Evolutionary conservation across 1,140 invertebrate genomes (phyloP).

Genomic region (Scaptomyza pallida): DNA sequence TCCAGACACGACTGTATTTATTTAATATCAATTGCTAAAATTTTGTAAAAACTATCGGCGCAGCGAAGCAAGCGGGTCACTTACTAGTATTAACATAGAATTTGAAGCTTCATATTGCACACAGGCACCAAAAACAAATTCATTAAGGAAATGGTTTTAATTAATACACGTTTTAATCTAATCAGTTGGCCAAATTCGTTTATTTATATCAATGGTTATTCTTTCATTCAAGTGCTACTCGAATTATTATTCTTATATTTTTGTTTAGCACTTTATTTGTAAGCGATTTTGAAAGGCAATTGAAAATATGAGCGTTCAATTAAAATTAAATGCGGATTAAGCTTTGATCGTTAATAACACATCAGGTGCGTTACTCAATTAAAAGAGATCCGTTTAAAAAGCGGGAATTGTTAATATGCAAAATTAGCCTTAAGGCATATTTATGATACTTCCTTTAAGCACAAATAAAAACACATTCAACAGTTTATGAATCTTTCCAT

Average conservation of each 20-base stretch:
- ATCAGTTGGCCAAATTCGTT: slow-evolving; percentile 55
- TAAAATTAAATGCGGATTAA: slow-evolving; percentile 17
- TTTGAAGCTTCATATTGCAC: too few relatives aligned
- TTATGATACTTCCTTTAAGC: slow-evolving; percentile 24
- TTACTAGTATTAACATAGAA: too few relatives aligned
- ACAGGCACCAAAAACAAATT: neutral
- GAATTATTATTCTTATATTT: slow-evolving; percentile 4
- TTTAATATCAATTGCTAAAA: too few relatives aligned
- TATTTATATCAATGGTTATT: slow-evolving; percentile 51
- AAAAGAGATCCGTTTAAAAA: slow-evolving; percentile 16
- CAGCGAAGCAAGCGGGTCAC: too few relatives aligned
- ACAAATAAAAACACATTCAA: slow-evolving; percentile 10
- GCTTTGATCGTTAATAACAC: slow-evolving; percentile 4
- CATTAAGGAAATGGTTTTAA: slow-evolving; percentile 33
- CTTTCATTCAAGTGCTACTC: slow-evolving; percentile 54
- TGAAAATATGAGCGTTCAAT: slow-evolving; percentile 16
- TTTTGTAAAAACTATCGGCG: too few relatives aligned
- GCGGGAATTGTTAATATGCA: slow-evolving; percentile 36
- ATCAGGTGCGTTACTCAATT: slow-evolving; percentile 7
- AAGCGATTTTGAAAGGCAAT: slow-evolving; percentile 28
- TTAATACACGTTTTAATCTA: slow-evolving; percentile 46
- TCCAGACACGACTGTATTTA: too few relatives aligned
- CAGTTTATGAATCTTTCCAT: slow-evolving; percentile 21
- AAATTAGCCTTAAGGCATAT: slow-evolving; percentile 21
- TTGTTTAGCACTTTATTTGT: neutral